A percentile compares a stretch with the other conserved stretches of the same genome.
Evolutionary conservation across 2,113 vertebrate genomes (phyloP).

Genomic region (Neolamprologus caudopunctatus): DNA sequence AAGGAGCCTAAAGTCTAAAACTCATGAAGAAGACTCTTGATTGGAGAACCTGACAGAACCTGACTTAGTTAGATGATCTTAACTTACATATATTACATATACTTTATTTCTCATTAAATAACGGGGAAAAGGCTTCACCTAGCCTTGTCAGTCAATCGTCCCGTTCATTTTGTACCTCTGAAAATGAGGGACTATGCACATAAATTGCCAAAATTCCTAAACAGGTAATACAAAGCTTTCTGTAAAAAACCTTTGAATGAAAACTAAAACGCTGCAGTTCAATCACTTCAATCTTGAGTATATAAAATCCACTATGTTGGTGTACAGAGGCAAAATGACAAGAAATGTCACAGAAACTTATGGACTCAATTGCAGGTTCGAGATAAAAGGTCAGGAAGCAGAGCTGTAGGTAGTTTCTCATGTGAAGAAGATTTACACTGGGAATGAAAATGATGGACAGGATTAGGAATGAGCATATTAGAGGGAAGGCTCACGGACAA

Average conservation of each 20-base stretch:
- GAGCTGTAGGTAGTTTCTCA: not conserved
- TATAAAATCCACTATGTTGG: not conserved
- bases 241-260: not conserved
- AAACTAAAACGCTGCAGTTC: not conserved
- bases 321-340: not conserved
- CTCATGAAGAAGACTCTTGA: not conserved
- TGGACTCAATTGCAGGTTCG: not conserved
- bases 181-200: not conserved
- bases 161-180: not conserved
- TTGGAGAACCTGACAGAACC: not conserved
- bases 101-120: not conserved
- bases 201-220: not conserved
- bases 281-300: not conserved
- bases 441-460: not conserved
- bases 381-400: not conserved
- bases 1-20: not conserved
- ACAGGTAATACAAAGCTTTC: not conserved
- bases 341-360: not conserved
- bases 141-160: not conserved
- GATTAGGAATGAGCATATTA: not conserved
- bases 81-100: not conserved
- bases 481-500: not conserved
- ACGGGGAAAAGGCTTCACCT: not conserved
- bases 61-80: not conserved
- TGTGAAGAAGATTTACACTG: not conserved